phyloP scores from a whole-genome alignment of 2,888 invertebrate species.

The Drosophila antonietae region DNA sequence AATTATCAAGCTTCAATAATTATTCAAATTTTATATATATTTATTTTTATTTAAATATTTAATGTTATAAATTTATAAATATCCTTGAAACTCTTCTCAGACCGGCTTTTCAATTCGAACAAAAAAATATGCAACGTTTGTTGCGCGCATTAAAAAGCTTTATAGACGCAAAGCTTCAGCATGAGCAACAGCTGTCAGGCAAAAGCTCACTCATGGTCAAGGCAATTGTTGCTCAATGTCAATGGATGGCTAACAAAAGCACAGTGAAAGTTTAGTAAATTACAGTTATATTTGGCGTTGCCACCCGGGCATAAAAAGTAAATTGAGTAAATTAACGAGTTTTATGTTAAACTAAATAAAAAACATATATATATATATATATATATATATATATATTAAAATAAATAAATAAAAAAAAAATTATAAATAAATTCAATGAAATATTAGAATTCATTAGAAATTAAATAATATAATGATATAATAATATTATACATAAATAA shows the following conservation, averaged over 20 bases:
- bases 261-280: slow-evolving; percentile 31
- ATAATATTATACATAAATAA: background rate
- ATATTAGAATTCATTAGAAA: too few species aligned
- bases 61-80: too few species aligned
- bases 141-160: slow-evolving; percentile 23
- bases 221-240: slow-evolving; percentile 44
- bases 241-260: slow-evolving; percentile 2
- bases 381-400: too few species aligned
- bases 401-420: too few species aligned
- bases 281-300: slow-evolving; percentile 49
- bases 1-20: background rate
- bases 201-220: slow-evolving; percentile 47
- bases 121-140: slow-evolving; percentile 25
- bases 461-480: background rate
- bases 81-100: background rate
- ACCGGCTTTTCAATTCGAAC: slow-evolving; percentile 37
- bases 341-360: background rate
- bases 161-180: slow-evolving; percentile 47
- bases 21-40: background rate
- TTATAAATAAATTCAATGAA: background rate
- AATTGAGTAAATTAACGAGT: background rate
- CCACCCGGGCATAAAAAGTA: slow-evolving; percentile 28
- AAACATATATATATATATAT: background rate
- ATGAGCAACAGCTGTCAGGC: slow-evolving; percentile 65
- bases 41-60: background rate